These are phyloP conservation scores for Macaria notata DNA, from an alignment of 2,888 invertebrate species.

Conservation along the genomic window DNA sequence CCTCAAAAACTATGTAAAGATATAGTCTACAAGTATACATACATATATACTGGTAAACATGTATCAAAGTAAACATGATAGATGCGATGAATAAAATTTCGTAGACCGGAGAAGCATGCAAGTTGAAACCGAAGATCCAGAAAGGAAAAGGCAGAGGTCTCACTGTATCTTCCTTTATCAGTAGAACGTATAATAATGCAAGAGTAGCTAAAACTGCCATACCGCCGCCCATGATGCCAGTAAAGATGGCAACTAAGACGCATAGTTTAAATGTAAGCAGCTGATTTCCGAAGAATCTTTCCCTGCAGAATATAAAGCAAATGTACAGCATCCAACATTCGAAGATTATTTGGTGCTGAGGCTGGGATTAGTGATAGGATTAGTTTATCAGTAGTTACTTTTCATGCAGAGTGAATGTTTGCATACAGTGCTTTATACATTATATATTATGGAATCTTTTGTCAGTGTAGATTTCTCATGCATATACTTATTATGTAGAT, in stretches of 20 bases:
- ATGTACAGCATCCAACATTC: no score
- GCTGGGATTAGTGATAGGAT: no score
- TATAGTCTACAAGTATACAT: neutral
- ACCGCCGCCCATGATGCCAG: neutral
- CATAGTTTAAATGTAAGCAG: conserved; percentile 18
- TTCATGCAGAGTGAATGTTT: no score
- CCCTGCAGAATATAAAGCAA: conserved; percentile 13
- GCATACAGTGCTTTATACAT: no score
- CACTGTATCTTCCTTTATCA: neutral
- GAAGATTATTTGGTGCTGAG: no score
- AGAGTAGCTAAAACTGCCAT: neutral
- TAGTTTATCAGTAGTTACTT: no score
- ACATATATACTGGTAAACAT: conserved; percentile 17
- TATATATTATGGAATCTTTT: no score
- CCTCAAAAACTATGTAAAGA: no score
- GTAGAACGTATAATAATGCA: neutral
- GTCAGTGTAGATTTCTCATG: no score
- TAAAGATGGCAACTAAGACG: conserved; percentile 11
- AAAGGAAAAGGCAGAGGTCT: conserved; percentile 25
- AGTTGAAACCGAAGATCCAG: conserved; percentile 12
- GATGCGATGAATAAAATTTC: conserved; percentile 13
- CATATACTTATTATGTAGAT: no score
- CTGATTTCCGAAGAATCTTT: conserved; percentile 24
- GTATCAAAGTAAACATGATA: conserved; percentile 3
- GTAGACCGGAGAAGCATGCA: conserved; percentile 13